Evolutionary conservation across 2,797 vertebrate species (phyloP).

Genomic region (Remorina albescens): DNA sequence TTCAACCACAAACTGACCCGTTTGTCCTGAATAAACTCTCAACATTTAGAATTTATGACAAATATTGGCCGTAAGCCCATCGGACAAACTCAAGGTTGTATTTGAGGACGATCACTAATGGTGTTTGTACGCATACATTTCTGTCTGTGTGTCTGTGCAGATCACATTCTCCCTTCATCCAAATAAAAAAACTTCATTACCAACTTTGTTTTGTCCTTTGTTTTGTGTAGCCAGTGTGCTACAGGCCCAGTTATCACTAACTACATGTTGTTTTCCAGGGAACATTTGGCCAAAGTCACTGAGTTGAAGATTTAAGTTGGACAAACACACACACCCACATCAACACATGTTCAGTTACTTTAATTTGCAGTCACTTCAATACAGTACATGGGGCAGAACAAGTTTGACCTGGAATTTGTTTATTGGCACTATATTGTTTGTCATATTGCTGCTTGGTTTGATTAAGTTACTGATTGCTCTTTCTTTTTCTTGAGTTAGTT

Average conservation of each 20-base stretch:
- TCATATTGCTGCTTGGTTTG: too few species aligned
- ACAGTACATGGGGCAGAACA: too few species aligned
- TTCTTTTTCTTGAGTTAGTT: too few species aligned
- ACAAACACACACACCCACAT: too few species aligned
- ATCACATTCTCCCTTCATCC: not conserved
- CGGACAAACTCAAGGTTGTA: conserved; percentile 35
- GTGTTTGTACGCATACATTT: conserved; percentile 30
- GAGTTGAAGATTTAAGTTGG: too few species aligned
- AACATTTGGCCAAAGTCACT: not conserved
- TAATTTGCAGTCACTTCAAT: too few species aligned
- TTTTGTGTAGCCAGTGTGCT: not conserved
- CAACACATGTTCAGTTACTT: too few species aligned
- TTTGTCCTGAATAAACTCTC: conserved; percentile 29
- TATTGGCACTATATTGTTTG: too few species aligned
- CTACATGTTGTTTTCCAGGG: not conserved
- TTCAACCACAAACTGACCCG: conserved; percentile 5
- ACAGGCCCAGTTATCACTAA: conserved; percentile 2
- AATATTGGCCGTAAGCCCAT: conserved; percentile 26
- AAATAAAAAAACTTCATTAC: not conserved
- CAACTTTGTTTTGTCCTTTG: not conserved
- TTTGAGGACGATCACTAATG: conserved; percentile 45
- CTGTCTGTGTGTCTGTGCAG: not conserved
- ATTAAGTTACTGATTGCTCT: too few species aligned
- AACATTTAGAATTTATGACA: conserved; percentile 30
- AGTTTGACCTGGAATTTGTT: too few species aligned